phyloP scores from a whole-genome alignment of 1,140 invertebrate species.

The Lepidotrigona ventralis region DNA sequence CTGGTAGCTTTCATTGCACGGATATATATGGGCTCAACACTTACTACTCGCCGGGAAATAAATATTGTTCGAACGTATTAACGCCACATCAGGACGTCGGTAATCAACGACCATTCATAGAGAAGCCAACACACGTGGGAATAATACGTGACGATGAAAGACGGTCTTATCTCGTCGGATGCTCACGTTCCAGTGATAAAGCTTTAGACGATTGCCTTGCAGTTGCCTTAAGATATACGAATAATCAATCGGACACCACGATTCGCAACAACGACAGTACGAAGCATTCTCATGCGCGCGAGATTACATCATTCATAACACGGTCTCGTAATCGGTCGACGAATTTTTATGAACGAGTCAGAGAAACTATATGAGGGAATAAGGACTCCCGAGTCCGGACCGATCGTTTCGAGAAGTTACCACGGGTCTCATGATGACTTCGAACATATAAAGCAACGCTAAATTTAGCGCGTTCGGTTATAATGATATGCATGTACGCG shows the following conservation, averaged over 20 bases:
- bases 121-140: background rate
- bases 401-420: background rate
- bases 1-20: background rate
- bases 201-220: background rate
- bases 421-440: too few relatives aligned
- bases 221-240: slow-evolving; percentile 12
- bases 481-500: background rate
- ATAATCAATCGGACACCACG: background rate
- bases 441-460: background rate
- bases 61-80: slow-evolving; percentile 6
- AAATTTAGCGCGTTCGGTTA: background rate
- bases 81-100: background rate
- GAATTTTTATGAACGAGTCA: too few relatives aligned
- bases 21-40: slow-evolving; percentile 22
- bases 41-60: background rate
- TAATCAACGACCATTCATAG: background rate
- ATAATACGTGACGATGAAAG: background rate
- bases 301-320: background rate
- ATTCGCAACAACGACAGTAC: too few relatives aligned
- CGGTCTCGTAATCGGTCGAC: background rate
- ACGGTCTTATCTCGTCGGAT: slow-evolving; percentile 21
- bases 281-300: background rate
- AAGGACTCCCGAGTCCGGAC: background rate
- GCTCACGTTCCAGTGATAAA: background rate
- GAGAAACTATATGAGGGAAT: background rate